Percentiles rank a stretch among this genome's conserved stretches.
Evolutionary conservation across 2,888 invertebrate genomes (phyloP).

Genomic region (Amphiduros pacificus): DNA sequence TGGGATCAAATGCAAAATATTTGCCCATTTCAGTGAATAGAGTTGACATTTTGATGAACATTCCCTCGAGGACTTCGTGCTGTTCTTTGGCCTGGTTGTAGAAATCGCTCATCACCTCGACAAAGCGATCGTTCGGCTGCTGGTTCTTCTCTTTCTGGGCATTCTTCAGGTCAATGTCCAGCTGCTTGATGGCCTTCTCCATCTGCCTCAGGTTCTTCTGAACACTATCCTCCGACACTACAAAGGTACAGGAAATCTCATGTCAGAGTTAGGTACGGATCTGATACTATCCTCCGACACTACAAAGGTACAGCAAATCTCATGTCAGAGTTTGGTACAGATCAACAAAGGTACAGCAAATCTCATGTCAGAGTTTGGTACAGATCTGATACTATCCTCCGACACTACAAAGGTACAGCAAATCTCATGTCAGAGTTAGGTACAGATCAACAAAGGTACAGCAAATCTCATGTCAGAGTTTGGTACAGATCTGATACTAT

Average conservation of each 20-base stretch:
- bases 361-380: no score
- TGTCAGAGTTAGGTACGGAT: no score
- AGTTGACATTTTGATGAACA: slow-evolving; percentile 91
- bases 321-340: no score
- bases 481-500: no score
- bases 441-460: no score
- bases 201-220: slow-evolving; percentile 70
- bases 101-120: slow-evolving; percentile 79
- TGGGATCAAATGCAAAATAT: slow-evolving; percentile 88
- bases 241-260: slow-evolving; percentile 18
- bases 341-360: no score
- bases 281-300: no score
- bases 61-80: slow-evolving; percentile 84
- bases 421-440: no score
- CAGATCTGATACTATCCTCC: no score
- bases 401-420: no score
- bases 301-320: no score
- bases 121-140: slow-evolving; percentile 71
- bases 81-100: slow-evolving; percentile 81
- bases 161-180: slow-evolving; percentile 88
- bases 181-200: slow-evolving; percentile 81
- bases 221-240: slow-evolving; percentile 61
- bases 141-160: slow-evolving; percentile 71
- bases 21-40: slow-evolving; percentile 83
- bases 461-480: no score